phyloP scores from a whole-genome alignment of 1,140 invertebrate species.

The Sesamia nonagrioides region DNA sequence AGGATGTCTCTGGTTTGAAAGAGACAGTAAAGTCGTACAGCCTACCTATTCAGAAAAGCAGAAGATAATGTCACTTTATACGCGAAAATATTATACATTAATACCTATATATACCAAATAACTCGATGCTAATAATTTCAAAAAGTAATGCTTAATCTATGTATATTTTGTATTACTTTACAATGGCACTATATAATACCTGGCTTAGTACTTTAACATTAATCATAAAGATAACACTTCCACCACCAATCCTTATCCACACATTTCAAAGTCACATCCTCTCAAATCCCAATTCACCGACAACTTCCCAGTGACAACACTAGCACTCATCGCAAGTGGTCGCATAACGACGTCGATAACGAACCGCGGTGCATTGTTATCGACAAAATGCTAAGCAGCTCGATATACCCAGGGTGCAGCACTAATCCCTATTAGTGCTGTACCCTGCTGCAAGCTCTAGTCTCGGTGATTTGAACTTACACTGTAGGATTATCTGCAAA shows the following conservation, averaged over 20 bases:
- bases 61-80: too few species aligned
- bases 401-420: conserved; percentile 34
- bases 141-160: too few species aligned
- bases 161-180: too few species aligned
- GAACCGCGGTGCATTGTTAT: conserved; percentile 75
- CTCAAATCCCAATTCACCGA: background rate
- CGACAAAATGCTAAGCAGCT: conserved; percentile 64
- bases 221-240: background rate
- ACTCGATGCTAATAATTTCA: too few species aligned
- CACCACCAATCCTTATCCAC: background rate
- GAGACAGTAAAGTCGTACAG: too few species aligned
- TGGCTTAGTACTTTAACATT: too few species aligned
- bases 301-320: conserved; percentile 51
- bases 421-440: conserved; percentile 37
- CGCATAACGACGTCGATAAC: conserved; percentile 78
- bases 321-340: conserved; percentile 71
- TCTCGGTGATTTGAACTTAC: conserved; percentile 4
- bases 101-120: too few species aligned
- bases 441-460: background rate
- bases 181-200: too few species aligned
- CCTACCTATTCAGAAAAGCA: too few species aligned
- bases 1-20: too few species aligned
- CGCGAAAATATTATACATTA: too few species aligned
- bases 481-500: background rate
- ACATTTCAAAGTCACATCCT: background rate